Percentiles rank a stretch among this genome's conserved stretches.
Evolutionary conservation across 2,888 invertebrate genomes (phyloP).

Genomic region (Listrodromus nycthemerus): DNA sequence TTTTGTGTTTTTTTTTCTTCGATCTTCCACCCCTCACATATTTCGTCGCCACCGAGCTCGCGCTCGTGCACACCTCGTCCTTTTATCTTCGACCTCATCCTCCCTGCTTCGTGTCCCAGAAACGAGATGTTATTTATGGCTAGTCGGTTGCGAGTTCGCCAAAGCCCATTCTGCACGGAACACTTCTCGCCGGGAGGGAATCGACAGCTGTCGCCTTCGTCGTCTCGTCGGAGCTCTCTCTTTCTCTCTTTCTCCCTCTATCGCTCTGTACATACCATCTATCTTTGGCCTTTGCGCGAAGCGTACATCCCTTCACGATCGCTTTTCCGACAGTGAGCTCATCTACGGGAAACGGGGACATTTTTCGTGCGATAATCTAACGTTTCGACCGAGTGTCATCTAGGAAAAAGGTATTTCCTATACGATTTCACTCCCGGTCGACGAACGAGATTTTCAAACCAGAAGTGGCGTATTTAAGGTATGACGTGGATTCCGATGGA

Average conservation of each 20-base stretch:
- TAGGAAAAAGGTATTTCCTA: too few species aligned
- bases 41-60: not conserved
- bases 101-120: conserved; percentile 70
- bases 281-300: conserved; percentile 10
- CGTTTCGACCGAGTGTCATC: too few species aligned
- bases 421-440: too few species aligned
- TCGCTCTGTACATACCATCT: too few species aligned
- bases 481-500: too few species aligned
- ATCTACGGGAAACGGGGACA: too few species aligned
- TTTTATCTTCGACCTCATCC: conserved; percentile 44
- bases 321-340: not conserved
- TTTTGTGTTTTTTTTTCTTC: not conserved
- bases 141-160: conserved; percentile 75
- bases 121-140: conserved; percentile 79
- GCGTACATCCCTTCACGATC: conserved; percentile 23
- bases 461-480: too few species aligned
- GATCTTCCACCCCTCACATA: not conserved
- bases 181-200: conserved; percentile 71
- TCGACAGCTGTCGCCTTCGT: conserved; percentile 80
- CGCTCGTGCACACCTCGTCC: conserved; percentile 11
- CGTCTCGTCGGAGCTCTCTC: conserved; percentile 67
- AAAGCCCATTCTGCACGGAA: conserved; percentile 70
- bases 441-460: too few species aligned
- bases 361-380: too few species aligned
- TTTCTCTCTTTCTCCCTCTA: conserved; percentile 19